Evolutionary conservation across 2,113 vertebrate species (phyloP), one percentile per base, ranked within the genome.

Genomic region (Sitta europaea): DNA sequence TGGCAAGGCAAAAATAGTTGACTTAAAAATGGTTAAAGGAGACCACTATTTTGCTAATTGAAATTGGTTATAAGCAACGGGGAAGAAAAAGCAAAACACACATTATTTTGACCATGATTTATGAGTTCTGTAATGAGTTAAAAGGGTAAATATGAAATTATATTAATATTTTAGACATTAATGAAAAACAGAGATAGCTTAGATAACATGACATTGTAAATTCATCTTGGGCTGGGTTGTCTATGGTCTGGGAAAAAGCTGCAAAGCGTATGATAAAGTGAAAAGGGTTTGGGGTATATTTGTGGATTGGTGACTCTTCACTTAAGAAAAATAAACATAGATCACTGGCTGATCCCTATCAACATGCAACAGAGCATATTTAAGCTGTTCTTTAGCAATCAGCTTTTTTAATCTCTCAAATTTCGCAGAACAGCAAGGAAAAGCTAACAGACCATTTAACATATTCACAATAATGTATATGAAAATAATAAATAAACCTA

Each of bases 1-100:
- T 83, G 77, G 7, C 8, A 59, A 86, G 74, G 61, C 48, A 88
- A 88, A 88, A 90, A 83, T 40, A 43, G 6, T 86, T 80, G 43
- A 79, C 63, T 91, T 86, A 40, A 42, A 90, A 90, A 50, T 21
- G 88, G 23, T 42, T 86, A 85, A 53, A 89, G 19, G n/a, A 77
- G 9, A 63, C 23, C 3, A n/a, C 42, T 63, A 24, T 78, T 87
- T 92, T 92, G 80, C 33, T 33, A 66, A 91, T 55, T 90, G 35
- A 87, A 90, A 88, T 29, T 55, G 5, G 6, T 79, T 82, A 76
- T 43, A 86, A 61, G 29, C 45, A 90, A 59, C 0, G 16, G 14
- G 2, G 14, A 47, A 18, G 4, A 28, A 50, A 77, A 65, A 28
- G 17, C 1, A 0, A 45, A 70, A 29, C 5, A 0, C 6, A 25